Conservation (phyloP, 2,113 vertebrate genomes). For the Crotalus tigris region DNA sequence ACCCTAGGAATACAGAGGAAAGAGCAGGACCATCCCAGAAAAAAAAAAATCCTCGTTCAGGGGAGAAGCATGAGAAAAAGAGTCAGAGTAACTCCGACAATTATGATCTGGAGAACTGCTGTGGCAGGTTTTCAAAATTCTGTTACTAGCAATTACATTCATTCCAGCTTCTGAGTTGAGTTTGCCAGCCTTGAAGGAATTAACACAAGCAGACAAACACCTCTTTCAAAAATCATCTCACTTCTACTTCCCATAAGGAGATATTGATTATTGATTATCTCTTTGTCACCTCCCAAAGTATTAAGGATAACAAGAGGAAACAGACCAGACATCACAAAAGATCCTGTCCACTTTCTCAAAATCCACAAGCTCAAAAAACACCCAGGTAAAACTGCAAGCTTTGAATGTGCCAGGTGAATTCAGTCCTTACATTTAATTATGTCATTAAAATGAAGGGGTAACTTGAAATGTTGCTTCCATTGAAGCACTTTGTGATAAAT, state of each 20-base stretch:
- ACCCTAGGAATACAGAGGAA: neutral
- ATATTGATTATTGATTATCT: neutral
- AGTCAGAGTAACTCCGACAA: neutral
- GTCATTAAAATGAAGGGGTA: conserved; percentile 19
- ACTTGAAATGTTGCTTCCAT: neutral
- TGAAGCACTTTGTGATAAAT: neutral
- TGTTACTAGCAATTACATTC: neutral
- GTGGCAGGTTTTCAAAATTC: neutral
- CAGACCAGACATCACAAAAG: neutral
- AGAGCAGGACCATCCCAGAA: neutral
- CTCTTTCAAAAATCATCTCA: neutral
- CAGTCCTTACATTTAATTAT: conserved; percentile 15
- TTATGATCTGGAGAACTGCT: neutral
- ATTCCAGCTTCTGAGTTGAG: neutral
- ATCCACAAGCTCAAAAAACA: neutral
- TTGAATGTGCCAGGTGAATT: neutral
- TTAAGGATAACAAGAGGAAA: neutral
- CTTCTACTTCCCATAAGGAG: neutral
- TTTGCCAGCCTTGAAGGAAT: neutral
- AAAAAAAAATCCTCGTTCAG: neutral
- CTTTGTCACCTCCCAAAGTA: neutral
- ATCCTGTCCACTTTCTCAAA: neutral
- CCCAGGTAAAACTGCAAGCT: neutral
- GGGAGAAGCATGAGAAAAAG: neutral
- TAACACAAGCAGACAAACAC: neutral